These are phyloP conservation scores for Melanotaenia trifasciata DNA, from an alignment of 2,797 vertebrate species.

Conservation along the genomic window DNA sequence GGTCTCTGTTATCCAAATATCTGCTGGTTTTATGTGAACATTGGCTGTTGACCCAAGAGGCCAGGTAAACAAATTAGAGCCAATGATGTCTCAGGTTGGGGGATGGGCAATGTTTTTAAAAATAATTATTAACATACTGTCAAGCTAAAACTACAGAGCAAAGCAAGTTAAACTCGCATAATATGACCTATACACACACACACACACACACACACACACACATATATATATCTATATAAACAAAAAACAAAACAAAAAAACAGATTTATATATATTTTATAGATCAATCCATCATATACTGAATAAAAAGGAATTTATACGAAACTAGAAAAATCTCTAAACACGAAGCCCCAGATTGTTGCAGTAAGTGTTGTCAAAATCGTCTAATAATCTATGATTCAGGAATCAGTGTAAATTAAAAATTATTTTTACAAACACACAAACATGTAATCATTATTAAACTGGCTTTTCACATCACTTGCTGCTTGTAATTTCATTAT, in stretches of 20 bases:
- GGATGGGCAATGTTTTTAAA: not conserved
- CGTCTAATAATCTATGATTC: constrained; percentile 5
- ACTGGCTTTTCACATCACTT: constrained; percentile 19
- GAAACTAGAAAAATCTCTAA: constrained; percentile 11
- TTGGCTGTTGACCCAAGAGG: not conserved
- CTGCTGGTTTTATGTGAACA: not conserved
- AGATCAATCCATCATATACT: not conserved
- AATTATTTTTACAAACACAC: constrained; percentile 21
- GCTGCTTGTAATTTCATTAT: constrained; percentile 62
- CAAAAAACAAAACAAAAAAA: no score
- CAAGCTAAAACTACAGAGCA: not conserved
- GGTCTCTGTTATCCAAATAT: not conserved
- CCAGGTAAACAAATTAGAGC: not conserved
- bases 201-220: no score
- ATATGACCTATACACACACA: no score
- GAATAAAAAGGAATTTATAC: constrained; percentile 20
- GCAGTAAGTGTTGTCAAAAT: not conserved
- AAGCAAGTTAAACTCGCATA: not conserved
- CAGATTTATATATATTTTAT: no score
- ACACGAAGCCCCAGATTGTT: constrained; percentile 1
- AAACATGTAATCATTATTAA: constrained; percentile 13
- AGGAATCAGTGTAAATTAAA: not conserved
- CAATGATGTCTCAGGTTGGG: not conserved
- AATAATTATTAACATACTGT: not conserved
- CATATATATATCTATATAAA: no score